A percentile compares a stretch with the other conserved stretches of the same genome.
Evolutionary conservation across 1,140 invertebrate genomes (phyloP).

Genomic region (Euwallacea similis): DNA sequence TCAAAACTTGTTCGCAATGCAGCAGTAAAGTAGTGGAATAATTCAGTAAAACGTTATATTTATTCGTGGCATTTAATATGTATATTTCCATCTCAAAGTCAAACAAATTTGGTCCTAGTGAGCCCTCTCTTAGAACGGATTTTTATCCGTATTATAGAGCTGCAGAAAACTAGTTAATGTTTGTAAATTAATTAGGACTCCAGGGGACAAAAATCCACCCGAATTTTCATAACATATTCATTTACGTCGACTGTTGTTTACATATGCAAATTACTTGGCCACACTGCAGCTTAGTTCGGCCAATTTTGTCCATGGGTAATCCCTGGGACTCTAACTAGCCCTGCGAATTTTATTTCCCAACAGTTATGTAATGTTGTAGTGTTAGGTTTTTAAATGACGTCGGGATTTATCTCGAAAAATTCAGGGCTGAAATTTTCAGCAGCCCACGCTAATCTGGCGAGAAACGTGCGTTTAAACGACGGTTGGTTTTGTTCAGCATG

Average conservation of each 20-base stretch:
- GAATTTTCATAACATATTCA: neutral
- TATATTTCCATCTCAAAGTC: constrained; percentile 2
- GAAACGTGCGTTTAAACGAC: too few relatives aligned
- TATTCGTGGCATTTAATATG: neutral
- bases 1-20: neutral
- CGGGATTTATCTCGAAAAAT: too few relatives aligned
- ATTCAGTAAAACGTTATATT: neutral
- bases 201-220: neutral
- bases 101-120: neutral
- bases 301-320: constrained; percentile 5
- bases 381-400: neutral
- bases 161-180: neutral
- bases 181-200: neutral
- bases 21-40: neutral
- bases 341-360: neutral
- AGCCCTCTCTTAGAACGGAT: neutral
- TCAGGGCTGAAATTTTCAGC: too few relatives aligned
- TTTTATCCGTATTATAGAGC: neutral
- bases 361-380: constrained; percentile 2
- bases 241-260: neutral
- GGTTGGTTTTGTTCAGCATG: too few relatives aligned
- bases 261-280: constrained; percentile 5
- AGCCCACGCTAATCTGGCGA: too few relatives aligned
- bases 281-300: constrained; percentile 1
- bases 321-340: neutral